Percentiles rank a stretch among this genome's conserved stretches.
Evolutionary conservation across 2,113 vertebrate genomes (phyloP).

Genomic region (Oreochromis tanganicae): DNA sequence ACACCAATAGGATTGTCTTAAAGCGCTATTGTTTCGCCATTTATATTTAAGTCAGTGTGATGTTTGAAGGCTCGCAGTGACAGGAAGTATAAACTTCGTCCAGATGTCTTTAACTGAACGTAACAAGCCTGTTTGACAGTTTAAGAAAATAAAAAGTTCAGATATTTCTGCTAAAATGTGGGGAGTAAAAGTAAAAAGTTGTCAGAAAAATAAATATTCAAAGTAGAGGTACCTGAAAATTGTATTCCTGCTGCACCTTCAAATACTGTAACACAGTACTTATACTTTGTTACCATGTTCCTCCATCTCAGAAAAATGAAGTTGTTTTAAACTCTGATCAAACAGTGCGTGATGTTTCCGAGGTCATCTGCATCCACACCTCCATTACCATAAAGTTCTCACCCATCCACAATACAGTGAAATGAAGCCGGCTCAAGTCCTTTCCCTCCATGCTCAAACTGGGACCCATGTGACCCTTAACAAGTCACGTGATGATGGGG

Average conservation of each 20-base stretch:
- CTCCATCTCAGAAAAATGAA: neutral
- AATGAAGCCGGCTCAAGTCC: neutral
- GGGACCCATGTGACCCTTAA: neutral
- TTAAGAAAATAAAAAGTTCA: neutral
- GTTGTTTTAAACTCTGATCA: neutral
- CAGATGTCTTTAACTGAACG: neutral
- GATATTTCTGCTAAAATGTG: neutral
- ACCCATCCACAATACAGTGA: neutral
- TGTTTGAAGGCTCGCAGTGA: no score
- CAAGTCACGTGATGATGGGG: neutral
- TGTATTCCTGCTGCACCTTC: neutral
- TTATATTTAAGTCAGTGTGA: no score
- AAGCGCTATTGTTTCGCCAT: rapidly evolving
- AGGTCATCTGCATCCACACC: neutral
- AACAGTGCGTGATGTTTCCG: neutral
- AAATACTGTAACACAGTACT: neutral
- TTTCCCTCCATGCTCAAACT: neutral
- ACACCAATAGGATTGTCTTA: neutral
- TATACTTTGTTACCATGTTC: neutral
- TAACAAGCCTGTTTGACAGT: neutral
- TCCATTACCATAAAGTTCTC: neutral
- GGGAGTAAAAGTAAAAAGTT: neutral
- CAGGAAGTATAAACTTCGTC: neutral
- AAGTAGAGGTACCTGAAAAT: neutral
- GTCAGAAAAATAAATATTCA: neutral